Base-by-base conservation (phyloP, 2,113 vertebrate genomes). In the Cheirogaleus medius region DNA sequence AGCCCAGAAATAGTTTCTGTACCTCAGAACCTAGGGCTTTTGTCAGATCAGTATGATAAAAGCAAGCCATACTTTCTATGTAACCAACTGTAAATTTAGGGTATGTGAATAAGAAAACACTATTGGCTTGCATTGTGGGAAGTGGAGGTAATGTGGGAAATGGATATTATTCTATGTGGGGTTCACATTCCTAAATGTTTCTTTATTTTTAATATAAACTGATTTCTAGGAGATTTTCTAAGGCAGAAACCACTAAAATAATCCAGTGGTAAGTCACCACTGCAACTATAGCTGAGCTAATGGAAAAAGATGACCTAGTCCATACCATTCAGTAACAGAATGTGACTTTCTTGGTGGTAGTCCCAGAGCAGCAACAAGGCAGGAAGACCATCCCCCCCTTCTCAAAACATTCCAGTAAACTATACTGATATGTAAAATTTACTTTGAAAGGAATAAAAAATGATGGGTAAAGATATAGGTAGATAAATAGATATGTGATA, bases 1-100 rank as follows among this genome's bases (percentile, higher is more conserved):
- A 93, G 91, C 54, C 80, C 92, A 96, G 93, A 95, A 95, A 93
- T 32, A 76, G 92, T 95, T 95, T 94, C 80, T 97, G 92, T 60
- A 80, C 44, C 56, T 95, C 64, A 84, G 84, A 95, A 95, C 49
- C 47, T 49, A 89, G 74, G 56, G 82, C 80, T 96, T 96, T 88
- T 92, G 87, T 97, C 44, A 95, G 94, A 95, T 88, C 74, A 85
- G 25, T 81, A 84, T 39, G 64, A 84, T 63, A 90, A 96, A 95
- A 95, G 78, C 88, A 94, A 92, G 39, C 23, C 76, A 76, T 42
- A 87, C 60, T 86, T 94, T 74, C 52, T 87, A 81, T 39, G 11
- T 56, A 66, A 47, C 39, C 49, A 95, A 83, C 14, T 73, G 37
- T 85, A 93, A 64, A 96, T 95, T 97, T 89, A 95, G 80, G 74